These are phyloP conservation scores for Diachasma alloeum DNA, from an alignment of 1,140 invertebrate species.

Conservation along the genomic window DNA sequence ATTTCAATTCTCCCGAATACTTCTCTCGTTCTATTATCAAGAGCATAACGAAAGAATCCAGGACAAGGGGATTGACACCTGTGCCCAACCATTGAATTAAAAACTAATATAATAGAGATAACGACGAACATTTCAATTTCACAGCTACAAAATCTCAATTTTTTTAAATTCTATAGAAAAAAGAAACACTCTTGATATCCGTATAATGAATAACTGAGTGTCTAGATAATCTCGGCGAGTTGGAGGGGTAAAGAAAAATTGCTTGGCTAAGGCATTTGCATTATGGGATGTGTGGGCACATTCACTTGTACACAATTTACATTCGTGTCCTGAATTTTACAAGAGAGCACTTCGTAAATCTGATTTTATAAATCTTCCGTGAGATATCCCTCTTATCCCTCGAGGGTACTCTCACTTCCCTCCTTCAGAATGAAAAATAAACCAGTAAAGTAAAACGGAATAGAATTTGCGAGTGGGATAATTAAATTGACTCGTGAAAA, in stretches of 20 bases:
- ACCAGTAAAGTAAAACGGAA: background rate
- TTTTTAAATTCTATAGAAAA: background rate
- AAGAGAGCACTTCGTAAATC: background rate
- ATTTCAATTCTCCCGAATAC: conserved; percentile 51
- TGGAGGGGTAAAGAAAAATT: background rate
- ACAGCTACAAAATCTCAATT: background rate
- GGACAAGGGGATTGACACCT: conserved; percentile 55
- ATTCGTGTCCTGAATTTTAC: background rate
- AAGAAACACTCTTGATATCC: background rate
- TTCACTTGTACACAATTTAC: background rate
- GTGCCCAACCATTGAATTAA: background rate
- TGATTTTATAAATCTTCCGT: background rate
- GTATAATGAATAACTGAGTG: background rate
- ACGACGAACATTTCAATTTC: background rate
- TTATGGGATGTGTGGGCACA: background rate
- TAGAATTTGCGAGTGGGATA: background rate
- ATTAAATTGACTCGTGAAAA: background rate
- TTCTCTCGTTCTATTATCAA: conserved; percentile 46
- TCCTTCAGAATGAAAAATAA: background rate
- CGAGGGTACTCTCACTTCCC: background rate
- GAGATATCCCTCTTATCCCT: background rate
- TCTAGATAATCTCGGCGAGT: background rate
- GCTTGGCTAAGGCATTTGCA: background rate
- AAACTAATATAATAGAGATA: background rate
- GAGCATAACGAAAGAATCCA: conserved; percentile 58